These are phyloP conservation scores for Euwallacea fornicatus DNA, from an alignment of 1,140 invertebrate genomes.

Conservation along the genomic window DNA sequence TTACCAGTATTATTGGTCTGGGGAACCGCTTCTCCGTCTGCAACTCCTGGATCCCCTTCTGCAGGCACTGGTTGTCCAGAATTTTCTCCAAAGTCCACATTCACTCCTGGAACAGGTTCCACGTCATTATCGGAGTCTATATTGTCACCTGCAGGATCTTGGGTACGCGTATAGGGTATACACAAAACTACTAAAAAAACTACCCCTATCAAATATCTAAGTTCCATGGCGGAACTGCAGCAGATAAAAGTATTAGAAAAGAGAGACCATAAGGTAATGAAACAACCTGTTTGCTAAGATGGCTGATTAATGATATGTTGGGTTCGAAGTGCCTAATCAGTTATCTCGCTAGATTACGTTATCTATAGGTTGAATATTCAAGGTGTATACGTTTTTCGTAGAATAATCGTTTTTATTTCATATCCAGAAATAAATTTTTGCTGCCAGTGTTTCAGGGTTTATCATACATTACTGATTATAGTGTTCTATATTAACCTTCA, in stretches of 20 bases:
- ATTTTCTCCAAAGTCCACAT: conserved; percentile 2
- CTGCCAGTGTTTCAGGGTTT: too few species aligned
- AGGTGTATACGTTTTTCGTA: too few species aligned
- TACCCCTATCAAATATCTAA: conserved; percentile 16
- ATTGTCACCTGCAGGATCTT: conserved; percentile 2
- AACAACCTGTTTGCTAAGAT: neutral
- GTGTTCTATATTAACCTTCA: too few species aligned
- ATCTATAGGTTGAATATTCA: too few species aligned
- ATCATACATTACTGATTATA: too few species aligned
- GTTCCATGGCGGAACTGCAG: conserved; percentile 29
- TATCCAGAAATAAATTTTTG: too few species aligned
- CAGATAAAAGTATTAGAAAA: too few species aligned
- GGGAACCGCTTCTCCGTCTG: neutral
- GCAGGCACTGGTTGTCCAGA: conserved; percentile 24
- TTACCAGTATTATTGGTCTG: conserved; percentile 3
- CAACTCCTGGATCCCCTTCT: conserved; percentile 14
- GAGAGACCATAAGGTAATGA: neutral
- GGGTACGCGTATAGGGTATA: neutral
- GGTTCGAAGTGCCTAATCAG: too few species aligned
- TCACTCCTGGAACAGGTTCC: conserved; percentile 27
- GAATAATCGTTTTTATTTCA: too few species aligned
- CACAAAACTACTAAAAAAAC: conserved; percentile 16
- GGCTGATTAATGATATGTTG: neutral
- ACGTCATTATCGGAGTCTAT: conserved; percentile 20
- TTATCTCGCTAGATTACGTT: too few species aligned